Evolutionary conservation across 64 coral and sea anemone species (phyloP).

Genomic region (Catalaphyllia jardinei): DNA sequence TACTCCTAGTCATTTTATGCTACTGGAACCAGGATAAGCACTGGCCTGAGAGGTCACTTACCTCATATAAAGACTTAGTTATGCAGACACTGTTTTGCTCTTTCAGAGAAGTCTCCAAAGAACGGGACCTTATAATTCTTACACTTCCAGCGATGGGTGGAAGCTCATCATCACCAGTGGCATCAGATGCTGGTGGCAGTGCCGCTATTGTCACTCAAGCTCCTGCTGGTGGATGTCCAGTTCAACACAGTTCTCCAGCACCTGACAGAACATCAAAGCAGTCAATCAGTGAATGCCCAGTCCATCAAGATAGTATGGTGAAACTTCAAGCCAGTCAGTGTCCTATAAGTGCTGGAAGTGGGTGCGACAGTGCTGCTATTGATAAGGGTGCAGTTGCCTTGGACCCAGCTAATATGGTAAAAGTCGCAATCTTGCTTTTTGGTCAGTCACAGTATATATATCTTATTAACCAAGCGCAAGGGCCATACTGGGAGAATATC

Average conservation of each 20-base stretch:
- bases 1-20: too few species aligned
- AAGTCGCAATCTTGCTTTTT: neutral
- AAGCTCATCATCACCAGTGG: constrained; percentile 48
- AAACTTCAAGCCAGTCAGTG: constrained; percentile 51
- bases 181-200: constrained; percentile 11
- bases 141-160: constrained; percentile 56
- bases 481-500: too few species aligned
- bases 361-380: constrained; percentile 59
- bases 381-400: constrained; percentile 40
- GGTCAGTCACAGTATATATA: too few species aligned
- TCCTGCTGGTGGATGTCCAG: constrained; percentile 63
- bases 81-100: too few species aligned
- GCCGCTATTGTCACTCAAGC: constrained; percentile 37
- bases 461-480: too few species aligned
- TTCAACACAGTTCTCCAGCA: constrained; percentile 38
- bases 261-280: constrained; percentile 13
- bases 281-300: constrained; percentile 75
- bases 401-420: constrained; percentile 87
- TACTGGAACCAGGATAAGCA: too few species aligned
- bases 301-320: neutral
- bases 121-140: neutral
- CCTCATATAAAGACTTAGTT: too few species aligned
- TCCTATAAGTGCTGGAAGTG: constrained; percentile 37
- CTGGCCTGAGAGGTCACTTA: too few species aligned
- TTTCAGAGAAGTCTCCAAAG: neutral